Evolutionary conservation across 2,888 invertebrate species (phyloP).

Genomic region (Tanypteryx hageni): DNA sequence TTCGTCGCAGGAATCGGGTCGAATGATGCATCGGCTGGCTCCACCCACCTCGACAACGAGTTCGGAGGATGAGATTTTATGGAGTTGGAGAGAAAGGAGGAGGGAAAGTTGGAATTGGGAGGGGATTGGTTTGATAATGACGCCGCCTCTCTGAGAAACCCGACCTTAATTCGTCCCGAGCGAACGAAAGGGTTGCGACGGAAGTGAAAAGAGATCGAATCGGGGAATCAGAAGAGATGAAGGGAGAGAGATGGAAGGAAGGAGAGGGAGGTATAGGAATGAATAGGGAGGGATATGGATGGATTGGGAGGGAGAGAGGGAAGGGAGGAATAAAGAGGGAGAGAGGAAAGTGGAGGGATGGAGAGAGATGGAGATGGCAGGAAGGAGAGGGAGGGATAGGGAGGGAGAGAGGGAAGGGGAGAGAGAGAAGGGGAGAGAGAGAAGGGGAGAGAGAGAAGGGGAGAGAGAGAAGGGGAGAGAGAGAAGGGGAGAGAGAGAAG

Average conservation of each 20-base stretch:
- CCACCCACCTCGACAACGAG: constrained; percentile 46
- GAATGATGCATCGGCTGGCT: constrained; percentile 56
- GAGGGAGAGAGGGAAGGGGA: too few species aligned
- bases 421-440: neutral
- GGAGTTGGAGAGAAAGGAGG: neutral
- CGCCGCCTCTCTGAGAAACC: constrained; percentile 51
- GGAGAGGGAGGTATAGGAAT: too few species aligned
- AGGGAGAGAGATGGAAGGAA: neutral
- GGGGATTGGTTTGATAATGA: constrained; percentile 48
- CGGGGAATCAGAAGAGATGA: neutral
- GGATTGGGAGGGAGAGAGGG: neutral
- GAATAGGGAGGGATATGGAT: too few species aligned
- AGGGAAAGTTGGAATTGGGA: neutral
- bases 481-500: neutral
- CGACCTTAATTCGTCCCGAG: constrained; percentile 60
- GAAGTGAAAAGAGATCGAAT: constrained; percentile 58
- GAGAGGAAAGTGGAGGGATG: neutral
- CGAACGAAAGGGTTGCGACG: constrained; percentile 55
- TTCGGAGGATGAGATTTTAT: neutral
- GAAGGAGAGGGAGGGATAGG: too few species aligned
- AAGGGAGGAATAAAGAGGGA: neutral
- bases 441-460: neutral
- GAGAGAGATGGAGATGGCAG: neutral
- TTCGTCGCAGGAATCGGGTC: constrained; percentile 26
- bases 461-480: neutral